Evolutionary conservation across 1,140 invertebrate genomes (phyloP), one percentile per base, ranked within the genome.

Genomic region (Portunus trituberculatus): DNA sequence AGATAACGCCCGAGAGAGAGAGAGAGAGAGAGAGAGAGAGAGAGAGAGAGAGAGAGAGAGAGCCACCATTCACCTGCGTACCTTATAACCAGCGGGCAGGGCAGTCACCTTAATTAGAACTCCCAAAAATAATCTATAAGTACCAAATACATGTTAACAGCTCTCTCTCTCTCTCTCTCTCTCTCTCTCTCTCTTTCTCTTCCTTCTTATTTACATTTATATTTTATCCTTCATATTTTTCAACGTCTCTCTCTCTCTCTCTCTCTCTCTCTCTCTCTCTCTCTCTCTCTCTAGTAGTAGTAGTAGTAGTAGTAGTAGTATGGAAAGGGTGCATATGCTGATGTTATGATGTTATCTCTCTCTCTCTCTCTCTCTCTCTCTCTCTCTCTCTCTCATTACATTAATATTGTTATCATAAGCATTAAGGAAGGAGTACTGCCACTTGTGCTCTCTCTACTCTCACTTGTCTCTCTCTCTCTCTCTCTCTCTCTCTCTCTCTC

Each of bases 211-310:
- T 76, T 20, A 8, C 10, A 76, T 20, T 3, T 45, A 14, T n/a
- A 2, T 45, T 87, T n/a, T 87, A 10, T 87, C 84, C n/a, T n/a
- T n/a, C 67, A 14, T n/a, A 12, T 76, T n/a, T 76, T 76, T 76
- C 67, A 14, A 12, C 67, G 67, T 76, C n/a, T 88, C 86, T 88
- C 86, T 88, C 86, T 88, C 86, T 88, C 86, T 88, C 29, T 88
- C 86, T 88, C 86, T 88, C 86, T 88, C 86, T 88, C 86, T 88
- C 86, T 86, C 83, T 86, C 83, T 86, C 83, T 86, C 83, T 39
- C 32, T 39, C 83, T 86, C 83, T 31, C 83, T n/a, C 31, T 84
- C 31, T 32, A 14, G 12, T n/a, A 14, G 12, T 76, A 14, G 12
- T 76, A 14, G 12, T 76, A 14, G 67, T 76, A 12, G 12, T 76